Percentiles rank a stretch among this genome's conserved stretches.
Conservation (phyloP, 1,140 invertebrate genomes). For the Diplogasteroides magnus region DNA sequence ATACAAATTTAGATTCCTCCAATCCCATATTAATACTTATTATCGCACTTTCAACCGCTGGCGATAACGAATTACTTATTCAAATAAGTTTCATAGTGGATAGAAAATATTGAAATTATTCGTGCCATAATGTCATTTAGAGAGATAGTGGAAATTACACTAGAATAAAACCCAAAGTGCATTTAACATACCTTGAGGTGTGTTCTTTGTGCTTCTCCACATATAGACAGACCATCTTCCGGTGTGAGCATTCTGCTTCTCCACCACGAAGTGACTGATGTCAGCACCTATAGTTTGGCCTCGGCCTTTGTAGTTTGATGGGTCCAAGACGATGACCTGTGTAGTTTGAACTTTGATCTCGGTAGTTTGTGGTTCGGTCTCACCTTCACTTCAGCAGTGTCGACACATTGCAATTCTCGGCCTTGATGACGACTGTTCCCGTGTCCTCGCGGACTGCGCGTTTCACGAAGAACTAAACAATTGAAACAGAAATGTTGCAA, state of each 20-base stretch:
- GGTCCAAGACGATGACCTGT: conserved; percentile 71
- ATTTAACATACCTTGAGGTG: conserved; percentile 17
- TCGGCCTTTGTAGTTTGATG: conserved; percentile 55
- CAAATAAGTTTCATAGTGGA: conserved; percentile 55
- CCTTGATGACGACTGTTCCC: conserved; percentile 79
- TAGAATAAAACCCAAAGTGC: neutral
- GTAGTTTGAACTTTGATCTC: neutral
- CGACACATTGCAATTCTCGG: conserved; percentile 82
- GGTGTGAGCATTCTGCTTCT: conserved; percentile 87
- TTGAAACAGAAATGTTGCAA: neutral
- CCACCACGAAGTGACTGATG: conserved; percentile 78
- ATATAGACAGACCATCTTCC: conserved; percentile 72
- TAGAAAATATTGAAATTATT: too few species aligned
- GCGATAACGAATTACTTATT: conserved; percentile 73
- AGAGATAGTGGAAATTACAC: too few species aligned
- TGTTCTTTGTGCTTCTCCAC: conserved; percentile 43
- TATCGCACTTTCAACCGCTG: too few species aligned
- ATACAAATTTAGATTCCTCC: too few species aligned
- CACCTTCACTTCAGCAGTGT: conserved; percentile 73
- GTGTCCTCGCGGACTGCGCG: conserved; percentile 82
- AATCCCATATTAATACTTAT: too few species aligned
- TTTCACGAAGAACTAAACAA: conserved; percentile 71
- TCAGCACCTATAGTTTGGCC: conserved; percentile 60
- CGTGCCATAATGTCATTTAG: too few species aligned
- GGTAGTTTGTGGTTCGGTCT: conserved; percentile 30